Conservation (phyloP, 2,113 vertebrate species). For the Trachemys scripta region DNA sequence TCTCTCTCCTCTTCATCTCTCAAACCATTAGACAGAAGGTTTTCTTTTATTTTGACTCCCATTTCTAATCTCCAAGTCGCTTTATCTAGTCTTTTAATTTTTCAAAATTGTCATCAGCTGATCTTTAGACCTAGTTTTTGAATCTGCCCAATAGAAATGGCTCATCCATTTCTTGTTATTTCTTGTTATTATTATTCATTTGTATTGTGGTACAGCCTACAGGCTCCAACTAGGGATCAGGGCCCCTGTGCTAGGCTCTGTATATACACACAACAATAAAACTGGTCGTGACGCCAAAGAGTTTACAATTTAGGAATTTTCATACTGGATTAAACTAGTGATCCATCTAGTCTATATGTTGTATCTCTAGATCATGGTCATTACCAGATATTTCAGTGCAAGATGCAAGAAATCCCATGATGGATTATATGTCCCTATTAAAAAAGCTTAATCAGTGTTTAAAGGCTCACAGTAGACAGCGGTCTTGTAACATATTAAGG, state of each 20-base stretch:
- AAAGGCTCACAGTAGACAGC: neutral
- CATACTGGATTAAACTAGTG: neutral
- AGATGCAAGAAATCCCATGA: neutral
- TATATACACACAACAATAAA: neutral
- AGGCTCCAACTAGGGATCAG: neutral
- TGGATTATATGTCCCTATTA: neutral
- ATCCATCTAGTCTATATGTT: neutral
- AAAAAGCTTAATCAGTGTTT: neutral
- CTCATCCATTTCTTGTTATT: neutral
- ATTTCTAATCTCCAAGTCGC: neutral
- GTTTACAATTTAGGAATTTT: neutral
- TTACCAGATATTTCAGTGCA: neutral
- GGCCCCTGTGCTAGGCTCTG: neutral
- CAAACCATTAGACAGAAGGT: neutral
- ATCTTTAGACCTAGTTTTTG: neutral
- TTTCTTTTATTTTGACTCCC: neutral
- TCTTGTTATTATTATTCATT: neutral
- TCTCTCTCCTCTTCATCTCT: neutral
- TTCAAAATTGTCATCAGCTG: neutral
- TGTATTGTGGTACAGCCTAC: neutral
- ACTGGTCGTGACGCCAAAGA: neutral
- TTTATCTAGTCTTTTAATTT: neutral
- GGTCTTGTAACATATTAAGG: neutral
- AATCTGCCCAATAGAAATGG: neutral
- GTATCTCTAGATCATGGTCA: neutral